A percentile compares a stretch with the other conserved stretches of the same genome.
These are phyloP conservation scores for Hydrolagus affinis DNA, from an alignment of 2,113 vertebrate species.

Conservation along the genomic window DNA sequence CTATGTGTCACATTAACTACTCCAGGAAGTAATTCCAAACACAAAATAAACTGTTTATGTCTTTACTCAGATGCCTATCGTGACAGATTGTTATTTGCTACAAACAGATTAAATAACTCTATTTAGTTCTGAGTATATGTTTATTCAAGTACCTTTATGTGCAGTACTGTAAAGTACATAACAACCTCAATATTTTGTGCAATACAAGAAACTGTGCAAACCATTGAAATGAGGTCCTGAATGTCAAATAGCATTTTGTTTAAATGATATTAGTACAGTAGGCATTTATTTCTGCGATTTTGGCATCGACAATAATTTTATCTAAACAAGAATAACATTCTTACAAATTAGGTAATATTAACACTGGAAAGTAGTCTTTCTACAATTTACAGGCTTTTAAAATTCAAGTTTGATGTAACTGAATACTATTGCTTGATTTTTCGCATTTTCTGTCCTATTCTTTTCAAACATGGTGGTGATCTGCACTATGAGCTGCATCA, in stretches of 20 bases:
- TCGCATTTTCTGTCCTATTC: too few relatives aligned
- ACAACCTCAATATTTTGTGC: constrained; percentile 50
- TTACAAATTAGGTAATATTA: too few relatives aligned
- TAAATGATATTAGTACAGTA: too few relatives aligned
- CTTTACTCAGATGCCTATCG: constrained; percentile 78
- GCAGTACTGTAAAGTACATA: constrained; percentile 61
- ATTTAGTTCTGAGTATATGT: constrained; percentile 78
- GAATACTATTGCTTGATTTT: too few relatives aligned
- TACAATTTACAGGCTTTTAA: too few relatives aligned
- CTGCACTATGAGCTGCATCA: too few relatives aligned
- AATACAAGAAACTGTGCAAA: constrained; percentile 37
- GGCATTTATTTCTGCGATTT: too few relatives aligned
- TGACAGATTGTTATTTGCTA: constrained; percentile 83
- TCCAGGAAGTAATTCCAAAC: constrained; percentile 94
- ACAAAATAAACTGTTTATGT: constrained; percentile 97
- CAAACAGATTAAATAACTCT: constrained; percentile 82
- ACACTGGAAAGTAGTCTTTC: too few relatives aligned
- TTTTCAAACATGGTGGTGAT: too few relatives aligned
- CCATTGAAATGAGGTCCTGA: neutral
- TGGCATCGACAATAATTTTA: too few relatives aligned
- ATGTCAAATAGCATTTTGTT: constrained; percentile 1
- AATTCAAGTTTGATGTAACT: too few relatives aligned
- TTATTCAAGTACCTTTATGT: constrained; percentile 75
- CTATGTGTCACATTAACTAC: constrained; percentile 86
- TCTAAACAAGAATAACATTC: too few relatives aligned